Evolutionary conservation across 2,113 vertebrate species (phyloP).

Genomic region (Tragelaphus imberbis): DNA sequence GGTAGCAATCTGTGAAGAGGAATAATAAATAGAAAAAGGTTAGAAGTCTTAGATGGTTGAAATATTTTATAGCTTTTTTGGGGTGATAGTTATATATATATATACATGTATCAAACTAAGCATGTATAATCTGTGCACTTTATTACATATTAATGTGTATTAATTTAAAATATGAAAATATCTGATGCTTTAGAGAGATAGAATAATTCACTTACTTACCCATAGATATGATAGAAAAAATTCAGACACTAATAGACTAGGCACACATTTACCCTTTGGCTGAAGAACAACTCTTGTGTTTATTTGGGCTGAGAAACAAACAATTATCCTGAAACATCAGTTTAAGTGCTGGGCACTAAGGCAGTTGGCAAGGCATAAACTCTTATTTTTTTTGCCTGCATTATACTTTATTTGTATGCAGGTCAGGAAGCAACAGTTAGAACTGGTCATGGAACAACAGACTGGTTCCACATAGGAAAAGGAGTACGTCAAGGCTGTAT

Average conservation of each 20-base stretch:
- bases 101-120: neutral
- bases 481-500: no score
- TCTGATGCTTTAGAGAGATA: neutral
- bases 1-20: neutral
- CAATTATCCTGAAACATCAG: neutral
- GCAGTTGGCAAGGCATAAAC: neutral
- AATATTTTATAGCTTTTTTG: neutral
- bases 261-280: neutral
- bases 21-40: neutral
- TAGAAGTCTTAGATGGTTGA: neutral
- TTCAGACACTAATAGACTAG: neutral
- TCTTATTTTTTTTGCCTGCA: neutral
- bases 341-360: neutral
- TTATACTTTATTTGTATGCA: neutral
- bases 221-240: neutral
- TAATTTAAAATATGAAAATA: neutral
- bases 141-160: neutral
- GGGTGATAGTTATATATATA: neutral
- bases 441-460: no score
- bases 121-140: neutral
- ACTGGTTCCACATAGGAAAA: no score
- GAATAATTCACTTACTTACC: neutral
- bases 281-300: neutral
- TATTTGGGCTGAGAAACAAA: neutral
- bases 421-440: no score